These are phyloP conservation scores for Sarcophaga caerulescens DNA, from an alignment of 2,888 invertebrate species.

Conservation along the genomic window DNA sequence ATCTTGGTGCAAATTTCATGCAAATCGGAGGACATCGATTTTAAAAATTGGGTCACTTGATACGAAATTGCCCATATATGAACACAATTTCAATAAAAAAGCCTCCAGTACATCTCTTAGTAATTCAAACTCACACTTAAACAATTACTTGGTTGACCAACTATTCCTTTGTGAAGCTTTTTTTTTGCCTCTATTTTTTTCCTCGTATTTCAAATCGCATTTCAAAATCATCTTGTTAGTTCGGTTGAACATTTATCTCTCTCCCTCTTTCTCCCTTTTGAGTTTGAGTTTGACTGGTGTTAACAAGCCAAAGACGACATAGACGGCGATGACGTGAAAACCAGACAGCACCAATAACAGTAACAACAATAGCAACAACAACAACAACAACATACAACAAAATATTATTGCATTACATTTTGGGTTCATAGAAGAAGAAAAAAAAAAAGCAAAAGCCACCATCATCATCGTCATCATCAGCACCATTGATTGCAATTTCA, in stretches of 20 bases:
- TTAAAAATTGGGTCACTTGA: too few species aligned
- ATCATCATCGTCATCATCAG: constrained; percentile 30
- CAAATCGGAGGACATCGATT: too few species aligned
- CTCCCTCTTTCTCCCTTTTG: background rate
- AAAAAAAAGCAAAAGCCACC: constrained; percentile 6
- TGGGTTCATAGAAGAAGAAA: background rate
- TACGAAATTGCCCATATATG: too few species aligned
- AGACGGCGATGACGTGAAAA: constrained; percentile 10
- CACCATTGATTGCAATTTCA: constrained; percentile 57
- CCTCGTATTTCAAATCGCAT: constrained; percentile 18
- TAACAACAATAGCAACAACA: background rate
- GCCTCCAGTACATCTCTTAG: too few species aligned
- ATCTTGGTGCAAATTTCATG: too few species aligned
- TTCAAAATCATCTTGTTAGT: constrained; percentile 46
- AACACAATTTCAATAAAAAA: too few species aligned
- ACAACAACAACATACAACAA: constrained; percentile 18
- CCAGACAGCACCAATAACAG: constrained; percentile 10
- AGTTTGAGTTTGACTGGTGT: constrained; percentile 11
- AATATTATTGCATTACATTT: constrained; percentile 52
- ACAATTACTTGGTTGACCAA: constrained; percentile 55
- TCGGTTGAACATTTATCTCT: background rate
- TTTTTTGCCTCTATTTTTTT: constrained; percentile 1
- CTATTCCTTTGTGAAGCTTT: constrained; percentile 18
- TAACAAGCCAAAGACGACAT: constrained; percentile 44
- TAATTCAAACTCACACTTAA: constrained; percentile 39